phyloP scores from a whole-genome alignment of 2,113 vertebrate genomes.

The Nipponia nippon region DNA sequence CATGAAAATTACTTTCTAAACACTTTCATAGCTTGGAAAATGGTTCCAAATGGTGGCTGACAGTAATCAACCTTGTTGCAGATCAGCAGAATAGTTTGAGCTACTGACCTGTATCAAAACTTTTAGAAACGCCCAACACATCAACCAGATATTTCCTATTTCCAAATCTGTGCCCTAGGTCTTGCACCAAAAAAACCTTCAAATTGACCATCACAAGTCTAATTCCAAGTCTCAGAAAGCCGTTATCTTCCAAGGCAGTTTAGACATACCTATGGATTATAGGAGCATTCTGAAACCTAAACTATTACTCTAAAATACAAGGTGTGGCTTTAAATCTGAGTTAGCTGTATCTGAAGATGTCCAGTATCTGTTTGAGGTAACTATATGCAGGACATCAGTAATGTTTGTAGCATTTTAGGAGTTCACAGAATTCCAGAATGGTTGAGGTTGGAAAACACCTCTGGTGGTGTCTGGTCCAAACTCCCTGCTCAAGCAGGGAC shows the following conservation, averaged over 20 bases:
- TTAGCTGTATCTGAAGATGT: neutral
- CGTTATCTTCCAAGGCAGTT: neutral
- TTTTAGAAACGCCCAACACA: neutral
- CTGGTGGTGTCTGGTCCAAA: neutral
- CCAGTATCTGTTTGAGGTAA: neutral
- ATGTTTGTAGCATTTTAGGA: neutral
- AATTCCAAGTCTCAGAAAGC: neutral
- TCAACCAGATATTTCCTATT: neutral
- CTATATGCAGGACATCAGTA: neutral
- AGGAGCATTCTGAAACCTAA: neutral
- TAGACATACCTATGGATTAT: neutral
- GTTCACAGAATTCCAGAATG: neutral
- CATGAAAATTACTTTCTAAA: neutral
- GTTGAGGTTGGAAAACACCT: neutral
- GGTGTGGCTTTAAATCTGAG: neutral
- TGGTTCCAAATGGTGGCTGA: neutral
- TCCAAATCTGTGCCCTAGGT: neutral
- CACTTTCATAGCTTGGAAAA: neutral
- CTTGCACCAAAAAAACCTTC: neutral
- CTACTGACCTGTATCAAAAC: neutral
- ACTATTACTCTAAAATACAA: neutral
- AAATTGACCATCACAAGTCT: neutral
- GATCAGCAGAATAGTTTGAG: neutral
- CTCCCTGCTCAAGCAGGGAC: neutral
- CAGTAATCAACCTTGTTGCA: neutral